Evolutionary conservation across 1,140 invertebrate species (phyloP).

Genomic region (Parasteatoda tepidariorum): DNA sequence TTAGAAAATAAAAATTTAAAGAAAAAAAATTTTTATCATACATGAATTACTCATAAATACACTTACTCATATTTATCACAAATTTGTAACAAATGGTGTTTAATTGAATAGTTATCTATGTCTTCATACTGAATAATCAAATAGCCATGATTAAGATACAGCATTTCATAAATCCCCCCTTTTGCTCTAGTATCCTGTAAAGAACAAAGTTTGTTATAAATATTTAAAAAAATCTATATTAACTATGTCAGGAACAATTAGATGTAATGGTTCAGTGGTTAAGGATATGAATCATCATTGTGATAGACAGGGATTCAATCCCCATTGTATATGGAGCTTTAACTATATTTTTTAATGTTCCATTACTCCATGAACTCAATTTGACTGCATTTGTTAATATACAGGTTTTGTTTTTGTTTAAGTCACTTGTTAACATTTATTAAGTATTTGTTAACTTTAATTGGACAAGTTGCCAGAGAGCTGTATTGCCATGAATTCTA

Average conservation of each 20-base stretch:
- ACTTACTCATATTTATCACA: conserved; percentile 30
- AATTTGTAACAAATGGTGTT: conserved; percentile 20
- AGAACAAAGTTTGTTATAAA: neutral
- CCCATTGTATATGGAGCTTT: too few relatives aligned
- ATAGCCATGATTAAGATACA: neutral
- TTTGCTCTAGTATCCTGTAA: conserved; percentile 11
- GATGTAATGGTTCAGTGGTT: neutral
- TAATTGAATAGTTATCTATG: conserved; percentile 11
- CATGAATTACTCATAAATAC: neutral
- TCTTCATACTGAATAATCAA: conserved; percentile 52
- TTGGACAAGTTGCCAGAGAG: too few relatives aligned
- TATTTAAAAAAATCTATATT: neutral
- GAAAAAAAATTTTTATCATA: neutral
- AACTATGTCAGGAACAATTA: too few relatives aligned
- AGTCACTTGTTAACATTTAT: too few relatives aligned
- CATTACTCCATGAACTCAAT: too few relatives aligned
- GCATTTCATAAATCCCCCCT: conserved; percentile 10
- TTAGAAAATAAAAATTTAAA: neutral
- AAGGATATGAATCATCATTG: too few relatives aligned
- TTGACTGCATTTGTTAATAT: too few relatives aligned
- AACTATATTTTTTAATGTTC: too few relatives aligned
- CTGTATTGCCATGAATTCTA: too few relatives aligned
- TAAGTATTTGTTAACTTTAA: too few relatives aligned
- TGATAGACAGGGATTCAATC: too few relatives aligned
- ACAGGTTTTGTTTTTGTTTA: too few relatives aligned